Conservation (phyloP, 2,113 vertebrate species). For the Rhea pennata region DNA sequence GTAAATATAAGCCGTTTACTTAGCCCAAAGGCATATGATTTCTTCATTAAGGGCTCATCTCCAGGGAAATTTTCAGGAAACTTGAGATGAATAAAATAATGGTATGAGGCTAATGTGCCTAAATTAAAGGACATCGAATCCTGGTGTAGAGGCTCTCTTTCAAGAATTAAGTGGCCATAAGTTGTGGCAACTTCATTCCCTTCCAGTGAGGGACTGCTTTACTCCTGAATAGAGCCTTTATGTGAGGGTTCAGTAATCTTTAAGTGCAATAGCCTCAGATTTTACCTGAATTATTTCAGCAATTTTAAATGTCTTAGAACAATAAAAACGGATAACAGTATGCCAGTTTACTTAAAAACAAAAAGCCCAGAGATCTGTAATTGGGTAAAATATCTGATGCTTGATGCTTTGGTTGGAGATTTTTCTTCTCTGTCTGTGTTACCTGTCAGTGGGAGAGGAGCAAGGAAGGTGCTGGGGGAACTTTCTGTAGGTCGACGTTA, state of each 20-base stretch:
- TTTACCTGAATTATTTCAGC: rapidly evolving
- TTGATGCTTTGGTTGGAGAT: background rate
- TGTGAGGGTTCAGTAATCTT: background rate
- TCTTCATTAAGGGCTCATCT: constrained; percentile 55
- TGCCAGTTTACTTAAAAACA: background rate
- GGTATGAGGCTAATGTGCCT: background rate
- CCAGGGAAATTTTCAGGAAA: constrained; percentile 31
- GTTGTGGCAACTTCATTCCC: background rate
- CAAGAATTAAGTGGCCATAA: background rate
- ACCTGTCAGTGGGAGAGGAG: background rate
- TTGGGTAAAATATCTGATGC: rapidly evolving
- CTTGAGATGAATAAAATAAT: background rate
- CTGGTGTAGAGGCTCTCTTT: background rate
- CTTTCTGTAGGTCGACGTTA: background rate
- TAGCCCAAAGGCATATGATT: constrained; percentile 44
- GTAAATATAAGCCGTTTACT: constrained; percentile 18
- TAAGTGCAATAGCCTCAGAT: rapidly evolving
- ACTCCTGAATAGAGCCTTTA: background rate
- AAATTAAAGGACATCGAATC: background rate
- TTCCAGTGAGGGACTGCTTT: background rate
- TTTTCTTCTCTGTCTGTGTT: background rate
- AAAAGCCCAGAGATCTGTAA: background rate
- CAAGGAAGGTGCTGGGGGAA: background rate
- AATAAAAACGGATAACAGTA: background rate
- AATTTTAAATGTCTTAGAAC: rapidly evolving